Evolutionary conservation across 2,888 invertebrate species (phyloP).

Genomic region (Lasioglossum zephyrum): DNA sequence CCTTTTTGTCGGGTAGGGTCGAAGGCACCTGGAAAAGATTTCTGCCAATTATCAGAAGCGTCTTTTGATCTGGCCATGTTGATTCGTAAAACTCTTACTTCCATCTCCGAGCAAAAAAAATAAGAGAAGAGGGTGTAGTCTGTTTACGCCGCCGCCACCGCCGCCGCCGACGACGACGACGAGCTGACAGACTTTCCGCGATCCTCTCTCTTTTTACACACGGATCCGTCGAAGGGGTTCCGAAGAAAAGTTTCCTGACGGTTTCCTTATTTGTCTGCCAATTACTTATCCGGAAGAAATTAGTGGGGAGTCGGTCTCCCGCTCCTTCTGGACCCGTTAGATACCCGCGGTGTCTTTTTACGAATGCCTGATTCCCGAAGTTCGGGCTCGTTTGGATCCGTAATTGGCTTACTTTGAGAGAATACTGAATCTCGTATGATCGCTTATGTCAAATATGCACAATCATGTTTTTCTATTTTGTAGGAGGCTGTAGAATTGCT

Average conservation of each 20-base stretch:
- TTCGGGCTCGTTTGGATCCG: not conserved
- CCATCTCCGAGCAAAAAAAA: conserved; percentile 66
- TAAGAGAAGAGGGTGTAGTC: conserved; percentile 17
- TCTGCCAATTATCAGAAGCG: conserved; percentile 83
- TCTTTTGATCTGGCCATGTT: conserved; percentile 82
- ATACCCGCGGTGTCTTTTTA: conserved; percentile 6
- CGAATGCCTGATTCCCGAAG: conserved; percentile 1
- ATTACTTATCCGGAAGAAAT: conserved; percentile 26
- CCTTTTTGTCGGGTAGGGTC: conserved; percentile 43
- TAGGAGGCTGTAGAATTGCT: too few relatives aligned
- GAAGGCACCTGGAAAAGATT: conserved; percentile 76
- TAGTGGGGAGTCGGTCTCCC: not conserved
- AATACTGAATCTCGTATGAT: not conserved
- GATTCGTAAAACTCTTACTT: conserved; percentile 81
- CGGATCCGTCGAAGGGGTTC: conserved; percentile 32
- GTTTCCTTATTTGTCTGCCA: conserved; percentile 34
- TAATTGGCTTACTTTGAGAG: not conserved
- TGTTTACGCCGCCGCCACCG: conserved; percentile 13
- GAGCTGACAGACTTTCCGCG: not conserved
- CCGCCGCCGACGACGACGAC: not conserved
- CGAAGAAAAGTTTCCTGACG: conserved; percentile 6
- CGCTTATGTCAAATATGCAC: not conserved
- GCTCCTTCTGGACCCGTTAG: not conserved
- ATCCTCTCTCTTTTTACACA: conserved; percentile 3
- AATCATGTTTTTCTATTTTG: not conserved